These are phyloP conservation scores for Harpalus rufipes DNA, from an alignment of 2,888 invertebrate species.

Conservation along the genomic window DNA sequence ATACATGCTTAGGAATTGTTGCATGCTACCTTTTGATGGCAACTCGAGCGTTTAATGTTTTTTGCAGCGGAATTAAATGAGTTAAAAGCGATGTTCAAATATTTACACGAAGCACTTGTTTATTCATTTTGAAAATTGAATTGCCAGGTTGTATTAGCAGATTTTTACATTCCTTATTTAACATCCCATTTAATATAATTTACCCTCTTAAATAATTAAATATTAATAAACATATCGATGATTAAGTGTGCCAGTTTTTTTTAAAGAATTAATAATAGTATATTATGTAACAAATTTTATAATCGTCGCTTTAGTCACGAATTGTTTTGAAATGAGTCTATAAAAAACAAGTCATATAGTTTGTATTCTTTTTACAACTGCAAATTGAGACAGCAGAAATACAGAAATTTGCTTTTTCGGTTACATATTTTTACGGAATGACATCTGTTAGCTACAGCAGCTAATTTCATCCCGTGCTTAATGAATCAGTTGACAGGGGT, in stretches of 20 bases:
- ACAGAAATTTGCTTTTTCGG: too few relatives aligned
- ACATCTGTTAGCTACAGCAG: too few relatives aligned
- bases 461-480: too few relatives aligned
- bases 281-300: too few relatives aligned
- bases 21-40: constrained; percentile 33
- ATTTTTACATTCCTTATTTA: constrained; percentile 21
- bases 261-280: too few relatives aligned
- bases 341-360: too few relatives aligned
- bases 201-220: not conserved
- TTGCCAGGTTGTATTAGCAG: constrained; percentile 6
- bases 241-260: too few relatives aligned
- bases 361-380: not conserved
- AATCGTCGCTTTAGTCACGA: too few relatives aligned
- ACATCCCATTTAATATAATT: not conserved
- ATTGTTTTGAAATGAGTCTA: too few relatives aligned
- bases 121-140: constrained; percentile 46
- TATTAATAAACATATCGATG: not conserved
- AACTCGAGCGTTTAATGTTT: constrained; percentile 29
- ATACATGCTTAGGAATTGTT: constrained; percentile 41
- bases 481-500: too few relatives aligned
- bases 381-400: not conserved
- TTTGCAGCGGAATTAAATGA: constrained; percentile 39
- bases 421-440: too few relatives aligned
- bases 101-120: constrained; percentile 28
- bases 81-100: constrained; percentile 45